Base-by-base conservation (phyloP, 2,797 vertebrate species). In the Prunella strophiata region DNA sequence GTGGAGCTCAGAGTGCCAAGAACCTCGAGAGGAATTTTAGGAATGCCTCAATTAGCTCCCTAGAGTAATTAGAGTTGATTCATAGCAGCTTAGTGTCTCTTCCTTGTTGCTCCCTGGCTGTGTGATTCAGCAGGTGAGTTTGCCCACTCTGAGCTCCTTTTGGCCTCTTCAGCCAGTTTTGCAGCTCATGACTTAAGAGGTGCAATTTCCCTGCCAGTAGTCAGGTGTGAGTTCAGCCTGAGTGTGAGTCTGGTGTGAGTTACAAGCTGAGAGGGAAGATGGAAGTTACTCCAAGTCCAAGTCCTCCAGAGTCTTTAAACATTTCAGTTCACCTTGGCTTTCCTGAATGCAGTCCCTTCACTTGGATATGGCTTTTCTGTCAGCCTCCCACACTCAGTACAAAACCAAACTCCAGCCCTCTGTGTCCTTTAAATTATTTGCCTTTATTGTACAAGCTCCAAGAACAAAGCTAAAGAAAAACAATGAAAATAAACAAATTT, bases 401-500 rank as follows among this genome's bases (percentile, higher is more conserved):
- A 86, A 96, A 88, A 95, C 92, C 91, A 94, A 91, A 88, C 78
- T 86, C 67, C 40, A 86, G 43, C 86, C 85, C 78, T 96, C 74
- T 93, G 71, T 88, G 87, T 94, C 93, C 94, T 95, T 95, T 95
- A 94, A 95, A 97, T 96, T 95, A 96, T 91, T 95, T 92, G 72
- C 57, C 94, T 91, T 96, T 91, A 91, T 86, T 96, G 94, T 95
- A 96, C 82, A 91, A 92, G 86, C 34, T 94, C 92, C 91, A 94
- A 96, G 96, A 96, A 95, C 96, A 97, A 95, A 96, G 94, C 77
- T 96, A 94, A 96, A 95, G 93, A 92, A 96, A 97, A 96, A 94
- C 82, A 94, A 94, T 94, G 89, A 96, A 97, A 96, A 96, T 94
- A 97, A 97, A 96, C 93, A 96, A 78, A 62, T 87, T 96, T 89